These are phyloP conservation scores for Heliconius hortense DNA, from an alignment of 2,888 invertebrate genomes.

Conservation along the genomic window DNA sequence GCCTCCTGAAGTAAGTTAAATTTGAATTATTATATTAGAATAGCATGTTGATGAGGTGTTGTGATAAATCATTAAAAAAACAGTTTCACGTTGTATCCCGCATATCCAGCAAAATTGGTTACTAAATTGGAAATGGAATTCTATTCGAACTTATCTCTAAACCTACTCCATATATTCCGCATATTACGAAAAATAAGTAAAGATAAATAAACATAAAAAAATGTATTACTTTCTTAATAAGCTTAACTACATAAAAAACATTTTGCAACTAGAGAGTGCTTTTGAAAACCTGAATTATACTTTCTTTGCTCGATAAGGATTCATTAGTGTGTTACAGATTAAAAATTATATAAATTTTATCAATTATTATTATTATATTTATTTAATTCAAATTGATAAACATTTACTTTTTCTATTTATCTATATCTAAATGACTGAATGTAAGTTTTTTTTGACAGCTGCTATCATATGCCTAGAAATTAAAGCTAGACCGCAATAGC, in stretches of 20 bases:
- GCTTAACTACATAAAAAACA: not conserved
- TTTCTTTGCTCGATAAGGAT: slow-evolving; percentile 8
- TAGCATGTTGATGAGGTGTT: not conserved
- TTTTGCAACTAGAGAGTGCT: not conserved
- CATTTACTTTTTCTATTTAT: slow-evolving; percentile 4
- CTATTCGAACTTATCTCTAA: not conserved
- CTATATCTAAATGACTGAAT: slow-evolving; percentile 5
- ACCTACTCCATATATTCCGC: not conserved
- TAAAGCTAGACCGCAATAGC: slow-evolving; percentile 19
- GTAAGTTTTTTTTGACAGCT: slow-evolving; percentile 11
- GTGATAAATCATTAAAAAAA: too few relatives aligned
- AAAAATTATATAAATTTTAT: slow-evolving; percentile 13
- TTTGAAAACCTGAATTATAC: slow-evolving; percentile 1
- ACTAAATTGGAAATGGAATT: too few relatives aligned
- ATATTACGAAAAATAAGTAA: not conserved
- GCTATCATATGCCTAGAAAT: slow-evolving; percentile 20
- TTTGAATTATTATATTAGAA: not conserved
- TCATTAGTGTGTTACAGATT: not conserved
- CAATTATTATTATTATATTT: not conserved
- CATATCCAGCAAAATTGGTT: too few relatives aligned
- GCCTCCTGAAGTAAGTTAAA: too few relatives aligned
- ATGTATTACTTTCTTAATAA: slow-evolving; percentile 1
- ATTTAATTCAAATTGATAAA: not conserved
- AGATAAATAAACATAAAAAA: too few relatives aligned
- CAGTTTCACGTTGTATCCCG: too few relatives aligned